Conservation (phyloP, 2,113 vertebrate genomes). For the Zapornia atra region DNA sequence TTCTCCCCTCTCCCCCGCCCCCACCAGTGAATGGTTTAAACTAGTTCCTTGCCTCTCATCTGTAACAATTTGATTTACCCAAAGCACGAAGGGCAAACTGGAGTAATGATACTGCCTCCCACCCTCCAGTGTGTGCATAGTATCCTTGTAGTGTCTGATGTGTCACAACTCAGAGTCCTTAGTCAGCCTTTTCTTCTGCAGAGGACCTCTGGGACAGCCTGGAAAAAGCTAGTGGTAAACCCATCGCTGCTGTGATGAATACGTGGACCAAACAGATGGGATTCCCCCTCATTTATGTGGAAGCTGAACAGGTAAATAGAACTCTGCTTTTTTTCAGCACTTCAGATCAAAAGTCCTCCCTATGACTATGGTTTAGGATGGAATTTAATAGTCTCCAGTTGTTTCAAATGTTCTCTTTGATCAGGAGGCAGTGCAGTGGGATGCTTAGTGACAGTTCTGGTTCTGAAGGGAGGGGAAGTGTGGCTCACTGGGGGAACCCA, state of each 20-base stretch:
- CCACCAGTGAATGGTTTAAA: not conserved
- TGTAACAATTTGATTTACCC: not conserved
- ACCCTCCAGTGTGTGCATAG: accelerated
- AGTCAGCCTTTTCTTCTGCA: constrained; percentile 56
- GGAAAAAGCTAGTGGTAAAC: constrained; percentile 93
- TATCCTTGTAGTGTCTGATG: not conserved
- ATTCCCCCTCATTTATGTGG: constrained; percentile 93
- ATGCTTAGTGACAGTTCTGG: not conserved
- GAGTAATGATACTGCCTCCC: not conserved
- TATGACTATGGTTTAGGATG: not conserved
- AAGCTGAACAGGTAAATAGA: constrained; percentile 88
- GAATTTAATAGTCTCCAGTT: accelerated
- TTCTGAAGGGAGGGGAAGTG: not conserved
- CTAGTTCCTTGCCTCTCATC: not conserved
- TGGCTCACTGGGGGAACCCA: not conserved
- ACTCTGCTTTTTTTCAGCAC: not conserved
- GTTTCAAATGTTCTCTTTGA: accelerated
- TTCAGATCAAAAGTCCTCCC: not conserved
- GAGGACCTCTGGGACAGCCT: constrained; percentile 98
- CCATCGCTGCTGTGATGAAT: constrained; percentile 94
- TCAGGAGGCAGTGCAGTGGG: not conserved
- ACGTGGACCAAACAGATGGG: constrained; percentile 99
- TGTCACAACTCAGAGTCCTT: not conserved
- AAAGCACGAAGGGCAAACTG: not conserved
- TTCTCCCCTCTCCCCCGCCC: not conserved